Percentiles rank a stretch among this genome's conserved stretches.
Conservation (phyloP, 64 coral and sea anemone genomes). For the Trachythela sp. region DNA sequence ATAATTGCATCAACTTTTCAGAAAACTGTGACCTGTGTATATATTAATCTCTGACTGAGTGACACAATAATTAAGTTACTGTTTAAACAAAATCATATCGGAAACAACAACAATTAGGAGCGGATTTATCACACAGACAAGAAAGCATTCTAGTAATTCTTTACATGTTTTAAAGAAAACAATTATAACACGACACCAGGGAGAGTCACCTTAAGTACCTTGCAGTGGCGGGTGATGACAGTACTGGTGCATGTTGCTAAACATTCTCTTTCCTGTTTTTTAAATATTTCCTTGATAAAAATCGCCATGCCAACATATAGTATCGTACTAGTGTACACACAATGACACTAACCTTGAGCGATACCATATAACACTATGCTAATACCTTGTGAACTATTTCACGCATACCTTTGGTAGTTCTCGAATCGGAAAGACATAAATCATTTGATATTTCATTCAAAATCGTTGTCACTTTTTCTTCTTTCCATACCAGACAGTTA, state of each 20-base stretch:
- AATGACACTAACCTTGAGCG: background rate
- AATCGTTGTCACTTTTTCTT: too few relatives aligned
- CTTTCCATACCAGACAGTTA: too few relatives aligned
- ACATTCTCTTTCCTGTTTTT: background rate
- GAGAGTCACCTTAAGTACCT: background rate
- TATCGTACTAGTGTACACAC: background rate
- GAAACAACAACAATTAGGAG: background rate
- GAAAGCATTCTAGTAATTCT: background rate
- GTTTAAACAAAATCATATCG: background rate
- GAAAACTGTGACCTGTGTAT: too few relatives aligned
- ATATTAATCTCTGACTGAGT: background rate
- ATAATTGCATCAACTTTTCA: too few relatives aligned
- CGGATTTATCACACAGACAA: background rate
- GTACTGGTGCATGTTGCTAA: background rate
- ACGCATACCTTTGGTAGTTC: too few relatives aligned
- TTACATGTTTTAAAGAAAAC: background rate
- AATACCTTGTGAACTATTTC: background rate
- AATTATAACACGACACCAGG: background rate
- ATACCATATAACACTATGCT: background rate
- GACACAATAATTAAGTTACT: background rate
- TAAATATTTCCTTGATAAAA: background rate
- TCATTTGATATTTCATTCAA: too few relatives aligned
- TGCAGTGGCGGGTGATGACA: background rate
- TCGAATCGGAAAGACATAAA: too few relatives aligned
- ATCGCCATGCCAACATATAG: background rate